These are phyloP conservation scores for Tinea pellionella DNA, from an alignment of 2,888 invertebrate genomes.

Conservation along the genomic window DNA sequence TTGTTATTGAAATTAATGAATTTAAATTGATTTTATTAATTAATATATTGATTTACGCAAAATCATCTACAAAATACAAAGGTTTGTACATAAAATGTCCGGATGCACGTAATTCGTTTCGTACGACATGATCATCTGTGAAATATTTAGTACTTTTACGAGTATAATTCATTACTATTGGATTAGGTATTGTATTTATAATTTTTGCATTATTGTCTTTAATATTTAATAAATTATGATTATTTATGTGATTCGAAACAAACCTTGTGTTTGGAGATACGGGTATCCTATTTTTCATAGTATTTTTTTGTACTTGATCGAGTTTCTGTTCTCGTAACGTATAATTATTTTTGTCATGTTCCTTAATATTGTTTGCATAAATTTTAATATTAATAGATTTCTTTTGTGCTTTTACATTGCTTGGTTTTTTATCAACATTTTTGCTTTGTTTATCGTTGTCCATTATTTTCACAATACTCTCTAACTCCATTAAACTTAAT, in stretches of 20 bases:
- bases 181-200: neutral
- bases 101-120: neutral
- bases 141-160: neutral
- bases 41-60: neutral
- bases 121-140: neutral
- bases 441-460: neutral
- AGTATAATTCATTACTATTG: neutral
- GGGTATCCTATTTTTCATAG: too few species aligned
- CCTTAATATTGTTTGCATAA: conserved; percentile 17
- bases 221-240: neutral
- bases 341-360: conserved; percentile 23
- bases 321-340: conserved; percentile 17
- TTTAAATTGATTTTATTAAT: neutral
- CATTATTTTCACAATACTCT: conserved; percentile 37
- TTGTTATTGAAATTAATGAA: neutral
- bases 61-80: neutral
- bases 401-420: neutral
- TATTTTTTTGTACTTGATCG: too few species aligned
- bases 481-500: conserved; percentile 42
- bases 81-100: neutral
- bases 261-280: neutral
- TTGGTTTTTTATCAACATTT: neutral
- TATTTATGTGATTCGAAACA: neutral
- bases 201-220: neutral
- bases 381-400: neutral